Base-by-base conservation (phyloP, 2,888 invertebrate species). In the Athripsodes cinereus region DNA sequence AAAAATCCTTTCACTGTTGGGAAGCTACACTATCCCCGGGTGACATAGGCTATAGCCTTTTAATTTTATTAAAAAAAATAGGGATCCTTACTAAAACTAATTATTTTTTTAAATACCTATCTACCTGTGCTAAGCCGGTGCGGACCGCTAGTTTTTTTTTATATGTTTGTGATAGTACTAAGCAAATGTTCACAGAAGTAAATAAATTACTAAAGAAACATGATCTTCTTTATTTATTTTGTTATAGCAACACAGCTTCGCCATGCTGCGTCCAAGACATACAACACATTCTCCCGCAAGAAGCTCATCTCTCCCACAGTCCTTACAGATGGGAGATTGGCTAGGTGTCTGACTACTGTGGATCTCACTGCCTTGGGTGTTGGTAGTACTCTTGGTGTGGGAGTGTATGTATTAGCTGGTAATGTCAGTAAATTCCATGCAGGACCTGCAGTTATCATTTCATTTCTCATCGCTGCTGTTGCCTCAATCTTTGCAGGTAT, bases 401-500 rank as follows among this genome's bases (percentile, higher is more conserved):
- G 95, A 0, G 90, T 95, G 44, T 96, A 96, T 69, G 93, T 95
- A 20, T 71, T 96, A 54, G 92, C 91, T 21, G 93, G 92, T 0
- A 84, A 88, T 62, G 92, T 92, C 1, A 88, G 92, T 3, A 88
- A 86, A 72, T 81, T 81, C 60, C 82, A 83, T 53, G 90, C 93
- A 0, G 95, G 95, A 0, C 95, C 96, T 0, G 90, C 92, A 0
- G 91, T 95, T 0, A 81, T 90, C 22, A 70, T 96, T 19, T 92
- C 92, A 1, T 95, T 95, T 68, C 75, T 93, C n/a, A 81, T 95
- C 54, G 95, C 94, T 0, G 95, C 93, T 0, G 72, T 95, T 5
- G 93, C 93, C n/a, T 92, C 93, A 13, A 82, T 92, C 53, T 87
- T 94, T 70, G 92, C 94, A 67, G 93, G 91, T 89, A 68, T 2